Evolutionary conservation across 2,113 vertebrate genomes (phyloP).

Genomic region (Sprattus sprattus): DNA sequence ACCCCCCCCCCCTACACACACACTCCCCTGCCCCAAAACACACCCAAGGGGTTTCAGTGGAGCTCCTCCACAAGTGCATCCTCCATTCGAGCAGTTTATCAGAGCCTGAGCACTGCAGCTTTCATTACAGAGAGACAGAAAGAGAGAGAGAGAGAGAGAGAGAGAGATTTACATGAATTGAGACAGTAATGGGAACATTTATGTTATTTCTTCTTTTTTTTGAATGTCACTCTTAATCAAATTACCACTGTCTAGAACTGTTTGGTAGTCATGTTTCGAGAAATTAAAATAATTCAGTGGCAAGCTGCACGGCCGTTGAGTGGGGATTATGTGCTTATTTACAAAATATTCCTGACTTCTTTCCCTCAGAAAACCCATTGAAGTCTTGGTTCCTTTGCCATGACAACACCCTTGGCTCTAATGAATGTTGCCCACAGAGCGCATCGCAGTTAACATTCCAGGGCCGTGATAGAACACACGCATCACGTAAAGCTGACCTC

Average conservation of each 20-base stretch:
- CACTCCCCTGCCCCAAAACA: neutral
- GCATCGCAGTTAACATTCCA: slow-evolving; percentile 31
- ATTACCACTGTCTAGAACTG: slow-evolving; percentile 17
- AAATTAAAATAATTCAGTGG: slow-evolving; percentile 26
- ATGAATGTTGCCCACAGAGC: slow-evolving; percentile 25
- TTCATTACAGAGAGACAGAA: neutral
- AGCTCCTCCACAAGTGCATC: slow-evolving; percentile 1
- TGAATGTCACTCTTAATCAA: neutral
- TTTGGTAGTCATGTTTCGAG: slow-evolving; percentile 10
- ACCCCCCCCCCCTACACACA: neutral
- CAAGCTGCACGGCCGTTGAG: neutral
- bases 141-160: neutral
- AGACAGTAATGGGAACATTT: neutral
- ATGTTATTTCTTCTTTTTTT: neutral
- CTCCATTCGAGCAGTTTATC: slow-evolving; percentile 14
- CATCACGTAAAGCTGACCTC: slow-evolving; percentile 42
- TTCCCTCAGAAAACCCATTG: neutral
- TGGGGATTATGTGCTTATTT: slow-evolving; percentile 31
- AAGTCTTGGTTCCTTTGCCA: slow-evolving; percentile 18
- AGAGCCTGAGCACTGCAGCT: slow-evolving; percentile 4
- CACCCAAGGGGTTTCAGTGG: neutral
- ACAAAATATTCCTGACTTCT: slow-evolving; percentile 9
- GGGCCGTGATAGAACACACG: slow-evolving; percentile 33
- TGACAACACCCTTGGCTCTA: slow-evolving; percentile 32
- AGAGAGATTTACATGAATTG: slow-evolving; percentile 8